Conservation (phyloP, 2,888 invertebrate genomes). For the Diloba caeruleocephala region DNA sequence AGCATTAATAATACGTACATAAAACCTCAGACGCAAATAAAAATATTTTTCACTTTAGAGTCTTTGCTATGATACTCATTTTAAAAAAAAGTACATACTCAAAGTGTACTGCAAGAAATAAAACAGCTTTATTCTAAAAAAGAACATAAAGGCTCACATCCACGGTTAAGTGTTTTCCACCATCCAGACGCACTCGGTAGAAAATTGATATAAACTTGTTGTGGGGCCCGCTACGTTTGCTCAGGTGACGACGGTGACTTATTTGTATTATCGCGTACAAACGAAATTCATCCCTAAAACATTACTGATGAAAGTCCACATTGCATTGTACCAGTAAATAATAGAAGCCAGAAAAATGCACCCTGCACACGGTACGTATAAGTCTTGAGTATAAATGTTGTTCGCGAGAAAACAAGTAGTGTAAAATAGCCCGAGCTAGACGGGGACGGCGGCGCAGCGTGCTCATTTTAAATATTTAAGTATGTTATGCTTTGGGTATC, state of each 20-base stretch:
- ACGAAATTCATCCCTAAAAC: conserved; percentile 60
- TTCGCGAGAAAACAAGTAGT: conserved; percentile 75
- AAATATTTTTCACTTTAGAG: conserved; percentile 34
- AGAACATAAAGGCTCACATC: conserved; percentile 69
- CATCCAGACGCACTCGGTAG: conserved; percentile 84
- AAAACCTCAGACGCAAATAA: conserved; percentile 35
- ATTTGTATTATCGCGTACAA: conserved; percentile 65
- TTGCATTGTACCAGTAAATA: conserved; percentile 54
- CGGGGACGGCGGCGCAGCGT: conserved; percentile 53
- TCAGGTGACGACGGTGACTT: conserved; percentile 82
- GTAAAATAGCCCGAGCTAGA: conserved; percentile 68
- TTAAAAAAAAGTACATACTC: conserved; percentile 47
- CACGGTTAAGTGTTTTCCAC: conserved; percentile 80
- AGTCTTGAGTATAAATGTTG: conserved; percentile 79
- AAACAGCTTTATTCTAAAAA: conserved; percentile 58
- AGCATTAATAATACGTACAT: conserved; percentile 21
- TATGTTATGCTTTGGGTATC: conserved; percentile 57
- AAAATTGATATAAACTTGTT: conserved; percentile 88
- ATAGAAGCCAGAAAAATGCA: conserved; percentile 79
- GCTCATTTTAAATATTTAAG: conserved; percentile 73
- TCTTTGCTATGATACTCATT: conserved; percentile 30
- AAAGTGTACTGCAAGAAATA: conserved; percentile 40
- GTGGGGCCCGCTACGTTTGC: conserved; percentile 78
- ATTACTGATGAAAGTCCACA: conserved; percentile 53
- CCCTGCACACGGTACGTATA: conserved; percentile 63